phyloP scores from a whole-genome alignment of 2,797 vertebrate species.

The Chromobotia macracanthus region DNA sequence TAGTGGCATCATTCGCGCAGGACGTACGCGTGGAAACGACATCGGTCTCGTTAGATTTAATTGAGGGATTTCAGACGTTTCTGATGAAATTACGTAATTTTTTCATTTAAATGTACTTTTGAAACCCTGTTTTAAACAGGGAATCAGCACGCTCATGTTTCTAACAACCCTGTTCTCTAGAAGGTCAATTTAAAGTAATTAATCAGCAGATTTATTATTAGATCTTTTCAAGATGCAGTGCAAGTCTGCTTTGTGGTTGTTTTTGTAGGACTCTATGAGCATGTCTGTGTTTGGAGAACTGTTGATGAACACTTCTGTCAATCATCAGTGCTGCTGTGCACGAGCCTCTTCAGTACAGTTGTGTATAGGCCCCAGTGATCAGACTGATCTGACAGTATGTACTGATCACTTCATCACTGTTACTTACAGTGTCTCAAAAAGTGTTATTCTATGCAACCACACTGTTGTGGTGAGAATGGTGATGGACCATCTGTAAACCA shows the following conservation, averaged over 20 bases:
- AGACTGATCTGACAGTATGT: no score
- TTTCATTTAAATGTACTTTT: not conserved
- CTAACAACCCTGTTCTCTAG: not conserved
- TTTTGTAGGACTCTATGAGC: not conserved
- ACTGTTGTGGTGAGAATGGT: no score
- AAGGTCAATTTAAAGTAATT: not conserved
- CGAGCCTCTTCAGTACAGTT: conserved; percentile 70
- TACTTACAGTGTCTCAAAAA: no score
- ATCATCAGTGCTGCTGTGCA: conserved; percentile 61
- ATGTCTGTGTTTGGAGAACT: conserved; percentile 71
- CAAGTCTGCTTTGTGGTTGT: not conserved
- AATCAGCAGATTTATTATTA: not conserved
- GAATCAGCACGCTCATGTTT: not conserved
- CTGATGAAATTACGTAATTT: not conserved
- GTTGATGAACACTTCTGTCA: conserved; percentile 67
- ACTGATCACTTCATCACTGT: no score
- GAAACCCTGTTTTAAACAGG: not conserved
- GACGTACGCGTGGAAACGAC: not conserved
- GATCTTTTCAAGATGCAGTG: no score
- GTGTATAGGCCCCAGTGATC: conserved; percentile 20
- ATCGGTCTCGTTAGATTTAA: not conserved
- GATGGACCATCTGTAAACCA: no score
- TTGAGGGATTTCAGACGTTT: not conserved
- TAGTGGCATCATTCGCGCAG: not conserved
- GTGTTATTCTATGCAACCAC: no score